Evolutionary conservation across 1,140 invertebrate genomes (phyloP).

Genomic region (Dreissena polymorpha): DNA sequence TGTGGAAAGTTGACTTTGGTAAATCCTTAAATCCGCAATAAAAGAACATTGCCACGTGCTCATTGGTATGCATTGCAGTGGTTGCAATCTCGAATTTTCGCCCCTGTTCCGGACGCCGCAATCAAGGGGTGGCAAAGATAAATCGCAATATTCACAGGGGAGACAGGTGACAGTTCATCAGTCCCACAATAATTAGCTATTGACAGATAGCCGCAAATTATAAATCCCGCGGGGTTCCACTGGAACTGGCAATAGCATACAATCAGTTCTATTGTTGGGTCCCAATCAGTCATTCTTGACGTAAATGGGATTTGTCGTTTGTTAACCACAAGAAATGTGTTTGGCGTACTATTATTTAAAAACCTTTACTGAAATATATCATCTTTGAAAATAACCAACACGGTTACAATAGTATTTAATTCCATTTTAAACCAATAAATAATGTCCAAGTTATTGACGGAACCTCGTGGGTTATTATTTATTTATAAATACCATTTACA

Average conservation of each 20-base stretch:
- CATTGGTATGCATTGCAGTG: neutral
- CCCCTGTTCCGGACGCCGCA: neutral
- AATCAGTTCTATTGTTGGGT: neutral
- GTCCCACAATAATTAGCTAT: neutral
- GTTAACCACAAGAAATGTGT: too few relatives aligned
- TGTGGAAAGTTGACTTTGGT: too few relatives aligned
- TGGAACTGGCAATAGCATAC: neutral
- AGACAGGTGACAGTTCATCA: neutral
- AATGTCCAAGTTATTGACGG: too few relatives aligned
- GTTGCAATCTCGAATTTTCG: neutral
- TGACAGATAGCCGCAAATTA: constrained; percentile 7
- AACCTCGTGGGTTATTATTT: too few relatives aligned
- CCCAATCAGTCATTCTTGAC: too few relatives aligned
- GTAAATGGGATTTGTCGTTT: too few relatives aligned
- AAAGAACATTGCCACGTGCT: neutral
- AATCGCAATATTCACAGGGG: neutral
- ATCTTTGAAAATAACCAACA: too few relatives aligned
- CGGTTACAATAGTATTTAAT: too few relatives aligned
- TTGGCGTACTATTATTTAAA: too few relatives aligned
- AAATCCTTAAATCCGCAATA: neutral
- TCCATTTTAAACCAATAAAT: too few relatives aligned
- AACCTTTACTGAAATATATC: too few relatives aligned
- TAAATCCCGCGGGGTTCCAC: neutral
- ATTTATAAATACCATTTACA: too few relatives aligned
- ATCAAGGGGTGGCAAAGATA: neutral